Base-by-base conservation (phyloP, 2,797 vertebrate species). In the Myotis planiceps region DNA sequence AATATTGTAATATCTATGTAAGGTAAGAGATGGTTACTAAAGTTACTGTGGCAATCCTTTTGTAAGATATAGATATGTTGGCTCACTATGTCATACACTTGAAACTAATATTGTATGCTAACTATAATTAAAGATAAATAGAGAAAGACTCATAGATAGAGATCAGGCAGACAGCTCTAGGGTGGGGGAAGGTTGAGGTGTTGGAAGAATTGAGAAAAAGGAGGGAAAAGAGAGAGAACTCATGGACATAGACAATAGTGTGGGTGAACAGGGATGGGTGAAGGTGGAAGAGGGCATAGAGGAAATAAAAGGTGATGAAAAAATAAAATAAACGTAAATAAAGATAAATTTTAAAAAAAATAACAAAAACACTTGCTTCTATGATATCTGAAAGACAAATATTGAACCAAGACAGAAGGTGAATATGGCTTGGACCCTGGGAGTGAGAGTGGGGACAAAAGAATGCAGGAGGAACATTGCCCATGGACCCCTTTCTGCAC, bases 401-500 rank as follows among this genome's bases (percentile, higher is more conserved):
- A 51, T 5, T 69, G 13, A 90, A n/a, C 53, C 9, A 42, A 42
- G 15, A 32, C 27, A 23, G 14, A 55, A 37, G 19, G 19, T 42
- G 14, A 87, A 55, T 27, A 0, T 32, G 1, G 9, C 42, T 23
- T 69, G 32, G 15, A 29, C 18, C 80, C 58, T 39, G 5, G 21
- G 3, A 9, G 8, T 6, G 0, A 39, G 0, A 5, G 19, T 39
- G 1, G 9, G 23, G 5, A 29, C 7, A 71, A 10, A 68, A 74
- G n/a, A 37, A 65, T 37, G 1, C 9, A 72, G 19, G 6, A 47
- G n/a, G 3, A 72, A 5, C 7, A 25, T 3, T 0, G 7, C 18
- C 4, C 10, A 23, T 0, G 4, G 4, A 15, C 4, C 4, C 2
- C 45, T 25, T 32, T 39, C 21, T 75, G 21, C 0, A 0, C 10